Evolutionary conservation across 2,113 vertebrate species (phyloP).

Genomic region (Ctenomys sociabilis): DNA sequence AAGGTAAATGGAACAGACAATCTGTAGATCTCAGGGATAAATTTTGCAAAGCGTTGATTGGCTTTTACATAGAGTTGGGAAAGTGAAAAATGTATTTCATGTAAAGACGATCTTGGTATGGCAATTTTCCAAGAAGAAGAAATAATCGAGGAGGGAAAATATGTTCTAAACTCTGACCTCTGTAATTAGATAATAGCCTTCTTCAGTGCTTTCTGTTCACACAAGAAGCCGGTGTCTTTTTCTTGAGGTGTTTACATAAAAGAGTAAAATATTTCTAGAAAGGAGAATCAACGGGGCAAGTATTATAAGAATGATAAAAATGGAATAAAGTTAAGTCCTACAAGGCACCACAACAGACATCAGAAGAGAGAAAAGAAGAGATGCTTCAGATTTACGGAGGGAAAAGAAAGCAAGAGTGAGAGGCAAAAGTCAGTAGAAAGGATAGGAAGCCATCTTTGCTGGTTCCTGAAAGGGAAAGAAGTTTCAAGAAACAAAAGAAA

Average conservation of each 20-base stretch:
- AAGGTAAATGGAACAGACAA: neutral
- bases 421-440: neutral
- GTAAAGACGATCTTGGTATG: neutral
- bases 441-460: neutral
- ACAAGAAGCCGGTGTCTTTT: neutral
- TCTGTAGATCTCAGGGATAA: neutral
- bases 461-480: neutral
- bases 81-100: slow-evolving; percentile 28
- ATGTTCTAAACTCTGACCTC: slow-evolving; percentile 22
- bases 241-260: neutral
- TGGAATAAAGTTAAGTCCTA: neutral
- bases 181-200: neutral
- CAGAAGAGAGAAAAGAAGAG: neutral
- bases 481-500: neutral
- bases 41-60: neutral
- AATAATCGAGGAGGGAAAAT: slow-evolving; percentile 37
- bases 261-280: slow-evolving; percentile 22
- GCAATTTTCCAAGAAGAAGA: slow-evolving; percentile 26
- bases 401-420: neutral
- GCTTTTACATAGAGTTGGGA: neutral
- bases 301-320: neutral
- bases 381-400: neutral
- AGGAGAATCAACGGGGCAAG: neutral
- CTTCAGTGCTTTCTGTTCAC: neutral
- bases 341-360: neutral